A percentile compares a stretch with the other conserved stretches of the same genome.
Conservation (phyloP, 1,140 invertebrate genomes). For the Parasteatoda tepidariorum region DNA sequence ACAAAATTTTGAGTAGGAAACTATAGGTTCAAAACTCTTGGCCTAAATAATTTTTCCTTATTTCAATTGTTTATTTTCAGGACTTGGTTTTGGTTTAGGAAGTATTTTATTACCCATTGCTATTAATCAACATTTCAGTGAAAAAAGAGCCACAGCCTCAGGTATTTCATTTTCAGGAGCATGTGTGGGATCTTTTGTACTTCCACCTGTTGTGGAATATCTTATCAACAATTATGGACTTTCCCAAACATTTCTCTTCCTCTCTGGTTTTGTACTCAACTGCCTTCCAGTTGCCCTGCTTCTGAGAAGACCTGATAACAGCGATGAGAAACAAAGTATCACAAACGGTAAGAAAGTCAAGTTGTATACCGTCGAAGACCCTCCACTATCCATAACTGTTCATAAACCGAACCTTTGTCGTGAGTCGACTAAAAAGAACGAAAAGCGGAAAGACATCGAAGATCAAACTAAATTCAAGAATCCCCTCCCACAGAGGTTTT, state of each 20-base stretch:
- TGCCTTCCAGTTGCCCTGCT: slow-evolving; percentile 83
- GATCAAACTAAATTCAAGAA: not conserved
- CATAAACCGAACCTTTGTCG: not conserved
- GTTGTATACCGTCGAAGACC: not conserved
- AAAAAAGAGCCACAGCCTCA: slow-evolving; percentile 65
- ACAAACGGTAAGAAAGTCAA: not conserved
- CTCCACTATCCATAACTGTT: not conserved
- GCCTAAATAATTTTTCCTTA: too few species aligned
- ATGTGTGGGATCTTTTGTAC: slow-evolving; percentile 67
- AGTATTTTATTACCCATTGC: slow-evolving; percentile 66
- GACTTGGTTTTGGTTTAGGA: slow-evolving; percentile 66
- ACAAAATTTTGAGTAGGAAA: too few species aligned
- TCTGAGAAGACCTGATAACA: not conserved
- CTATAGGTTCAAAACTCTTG: too few species aligned
- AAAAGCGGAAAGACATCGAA: not conserved
- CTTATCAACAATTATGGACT: slow-evolving; percentile 61
- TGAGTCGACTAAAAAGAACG: not conserved
- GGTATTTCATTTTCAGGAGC: slow-evolving; percentile 68
- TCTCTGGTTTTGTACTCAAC: slow-evolving; percentile 84
- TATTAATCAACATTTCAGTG: slow-evolving; percentile 66
- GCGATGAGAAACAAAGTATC: slow-evolving; percentile 15
- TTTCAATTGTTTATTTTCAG: too few species aligned
- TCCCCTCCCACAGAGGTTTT: not conserved
- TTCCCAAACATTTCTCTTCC: slow-evolving; percentile 73
- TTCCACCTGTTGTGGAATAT: slow-evolving; percentile 66